Conservation (phyloP, 2,888 invertebrate species). For the Clitarchus hookeri region DNA sequence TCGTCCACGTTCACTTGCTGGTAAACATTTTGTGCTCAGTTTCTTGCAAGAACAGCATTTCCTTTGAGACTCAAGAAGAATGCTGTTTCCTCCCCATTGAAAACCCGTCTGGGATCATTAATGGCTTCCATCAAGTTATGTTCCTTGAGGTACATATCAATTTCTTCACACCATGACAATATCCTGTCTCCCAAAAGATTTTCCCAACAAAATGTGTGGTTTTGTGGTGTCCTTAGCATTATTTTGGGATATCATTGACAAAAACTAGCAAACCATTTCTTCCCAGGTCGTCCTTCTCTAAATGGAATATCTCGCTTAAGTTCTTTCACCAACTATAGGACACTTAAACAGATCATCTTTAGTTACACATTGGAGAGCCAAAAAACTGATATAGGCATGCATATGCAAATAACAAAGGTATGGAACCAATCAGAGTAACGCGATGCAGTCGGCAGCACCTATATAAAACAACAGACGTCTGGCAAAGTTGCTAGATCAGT, state of each 20-base stretch:
- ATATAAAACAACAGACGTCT: no score
- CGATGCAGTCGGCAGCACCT: no score
- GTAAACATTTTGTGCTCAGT: constrained; percentile 34
- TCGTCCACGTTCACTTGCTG: constrained; percentile 47
- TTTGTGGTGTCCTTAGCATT: constrained; percentile 46
- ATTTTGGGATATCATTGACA: constrained; percentile 49
- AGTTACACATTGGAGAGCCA: no score
- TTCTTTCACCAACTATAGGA: constrained; percentile 6
- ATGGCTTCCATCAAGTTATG: constrained; percentile 45
- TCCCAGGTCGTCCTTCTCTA: constrained; percentile 41
- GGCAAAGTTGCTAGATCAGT: no score
- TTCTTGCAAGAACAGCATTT: constrained; percentile 48
- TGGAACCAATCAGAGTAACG: no score
- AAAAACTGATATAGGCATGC: no score
- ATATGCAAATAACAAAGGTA: no score
- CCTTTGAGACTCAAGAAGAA: constrained; percentile 51
- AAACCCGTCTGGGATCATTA: constrained; percentile 47
- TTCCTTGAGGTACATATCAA: constrained; percentile 46
- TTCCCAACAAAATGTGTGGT: constrained; percentile 46
- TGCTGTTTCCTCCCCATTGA: constrained; percentile 51
- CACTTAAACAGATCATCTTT: not conserved
- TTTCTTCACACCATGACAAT: constrained; percentile 47
- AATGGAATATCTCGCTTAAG: constrained; percentile 30
- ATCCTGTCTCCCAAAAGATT: constrained; percentile 46
- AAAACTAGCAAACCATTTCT: constrained; percentile 50